Conservation (phyloP, 1,140 invertebrate species). For the Bursaphelenchus mucronatus region DNA sequence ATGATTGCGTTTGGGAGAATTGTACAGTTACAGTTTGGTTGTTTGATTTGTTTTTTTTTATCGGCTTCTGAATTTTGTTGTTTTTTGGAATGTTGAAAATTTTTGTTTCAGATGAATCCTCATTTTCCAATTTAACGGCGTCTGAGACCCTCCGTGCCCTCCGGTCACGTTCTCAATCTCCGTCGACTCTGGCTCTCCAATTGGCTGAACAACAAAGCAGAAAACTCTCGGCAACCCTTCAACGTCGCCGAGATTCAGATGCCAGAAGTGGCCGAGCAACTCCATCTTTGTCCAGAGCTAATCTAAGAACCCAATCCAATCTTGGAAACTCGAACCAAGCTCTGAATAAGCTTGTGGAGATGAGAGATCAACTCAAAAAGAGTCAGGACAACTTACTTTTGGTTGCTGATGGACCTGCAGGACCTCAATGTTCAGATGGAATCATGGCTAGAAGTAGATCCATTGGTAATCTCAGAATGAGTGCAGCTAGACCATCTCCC, state of each 20-base stretch:
- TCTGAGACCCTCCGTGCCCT: slow-evolving; percentile 6
- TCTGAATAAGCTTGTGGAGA: slow-evolving; percentile 34
- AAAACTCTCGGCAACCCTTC: slow-evolving; percentile 26
- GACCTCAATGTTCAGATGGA: slow-evolving; percentile 2
- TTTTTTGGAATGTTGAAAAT: not conserved
- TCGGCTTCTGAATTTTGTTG: slow-evolving; percentile 28
- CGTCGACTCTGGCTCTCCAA: slow-evolving; percentile 26
- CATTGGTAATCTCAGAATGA: slow-evolving; percentile 47
- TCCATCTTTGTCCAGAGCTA: slow-evolving; percentile 29
- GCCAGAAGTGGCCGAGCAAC: slow-evolving; percentile 14
- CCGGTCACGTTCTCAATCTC: slow-evolving; percentile 13
- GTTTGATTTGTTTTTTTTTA: slow-evolving; percentile 4
- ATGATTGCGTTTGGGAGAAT: not conserved
- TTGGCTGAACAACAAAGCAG: slow-evolving; percentile 23
- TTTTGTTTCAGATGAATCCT: slow-evolving; percentile 9
- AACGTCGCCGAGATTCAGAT: slow-evolving; percentile 29
- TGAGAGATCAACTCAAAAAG: slow-evolving; percentile 39
- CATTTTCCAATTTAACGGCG: slow-evolving; percentile 20
- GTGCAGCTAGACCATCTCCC: slow-evolving; percentile 7
- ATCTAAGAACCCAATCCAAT: slow-evolving; percentile 21
- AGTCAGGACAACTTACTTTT: slow-evolving; percentile 43
- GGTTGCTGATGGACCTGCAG: slow-evolving; percentile 5
- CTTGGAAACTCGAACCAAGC: slow-evolving; percentile 32
- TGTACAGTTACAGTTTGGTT: not conserved
- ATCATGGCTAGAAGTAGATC: slow-evolving; percentile 27